Base-by-base conservation (phyloP, 1,140 invertebrate genomes). In the Mizuhopecten yessoensis region DNA sequence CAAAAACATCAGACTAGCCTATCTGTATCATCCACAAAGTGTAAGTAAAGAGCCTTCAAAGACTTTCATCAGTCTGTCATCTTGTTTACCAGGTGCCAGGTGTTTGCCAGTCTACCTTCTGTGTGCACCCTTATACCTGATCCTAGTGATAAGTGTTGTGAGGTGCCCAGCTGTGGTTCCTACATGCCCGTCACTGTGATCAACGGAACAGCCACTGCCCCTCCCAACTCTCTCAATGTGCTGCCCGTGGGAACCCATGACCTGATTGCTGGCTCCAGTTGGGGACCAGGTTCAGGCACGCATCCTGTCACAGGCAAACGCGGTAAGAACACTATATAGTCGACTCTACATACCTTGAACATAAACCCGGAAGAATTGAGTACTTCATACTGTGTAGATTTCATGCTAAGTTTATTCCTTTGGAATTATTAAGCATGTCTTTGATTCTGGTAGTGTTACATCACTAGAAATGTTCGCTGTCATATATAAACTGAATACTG, bases 61-160 rank as follows among this genome's bases (percentile, higher is more conserved):
- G n/a, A n/a, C n/a, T n/a, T n/a, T n/a, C n/a, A n/a, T n/a, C n/a
- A n/a, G n/a, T n/a, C n/a, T n/a, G n/a, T n/a, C n/a, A n/a, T n/a
- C n/a, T n/a, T n/a, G n/a, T 45, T n/a, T 88, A 86, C n/a, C 87
- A 95, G 94, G 89, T 95, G 94, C 86, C 94, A 94, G 75, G 92
- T 91, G 0, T 95, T 93, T 90, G 93, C 92, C 86, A 91, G 92
- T 86, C 88, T 95, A 7, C 94, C 94, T 86, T 90, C 92, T 33
- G 90, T 93, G 33, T 95, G 94, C 89, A 90, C 20, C 0, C 89
- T 94, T 33, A 34, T 93, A 7, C 91, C 91, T 87, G 90, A 94
- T 45, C 93, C 94, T 33, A 88, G 87, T 7, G 93, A 94, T 75
- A 42, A 33, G 36, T 95, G 94, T 42, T 95, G 94, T 87, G 92